phyloP scores from a whole-genome alignment of 2,113 vertebrate genomes.

The Mus pahari region DNA sequence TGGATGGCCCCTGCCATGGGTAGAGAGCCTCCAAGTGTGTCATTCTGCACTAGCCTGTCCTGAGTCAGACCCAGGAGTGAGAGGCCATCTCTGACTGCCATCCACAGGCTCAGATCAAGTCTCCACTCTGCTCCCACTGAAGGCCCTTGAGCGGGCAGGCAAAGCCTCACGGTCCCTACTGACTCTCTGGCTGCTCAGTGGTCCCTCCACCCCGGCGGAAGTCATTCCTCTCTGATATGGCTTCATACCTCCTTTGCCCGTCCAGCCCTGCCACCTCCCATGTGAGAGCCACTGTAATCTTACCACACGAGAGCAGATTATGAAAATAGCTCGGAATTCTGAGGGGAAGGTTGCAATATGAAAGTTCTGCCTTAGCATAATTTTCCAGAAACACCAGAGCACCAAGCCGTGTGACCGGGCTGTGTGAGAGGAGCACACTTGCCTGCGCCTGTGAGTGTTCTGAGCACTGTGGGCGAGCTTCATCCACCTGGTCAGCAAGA shows the following conservation, averaged over 20 bases:
- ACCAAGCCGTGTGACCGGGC: not conserved
- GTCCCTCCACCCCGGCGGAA: not conserved
- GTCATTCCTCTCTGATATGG: not conserved
- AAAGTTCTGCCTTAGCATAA: not conserved
- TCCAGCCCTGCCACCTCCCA: not conserved
- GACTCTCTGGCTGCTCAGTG: not conserved
- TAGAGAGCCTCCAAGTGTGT: not conserved
- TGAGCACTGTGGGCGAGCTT: not conserved
- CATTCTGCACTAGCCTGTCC: fast-evolving
- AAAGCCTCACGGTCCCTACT: not conserved
- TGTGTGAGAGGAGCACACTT: not conserved
- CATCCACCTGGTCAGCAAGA: not conserved
- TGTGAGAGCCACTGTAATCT: not conserved
- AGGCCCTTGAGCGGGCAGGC: not conserved
- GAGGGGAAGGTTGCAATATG: not conserved
- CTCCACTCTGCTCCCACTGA: not conserved
- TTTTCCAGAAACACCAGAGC: not conserved
- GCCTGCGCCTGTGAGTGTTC: too few species aligned
- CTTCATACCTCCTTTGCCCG: fast-evolving
- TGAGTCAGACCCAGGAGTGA: not conserved
- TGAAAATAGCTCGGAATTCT: not conserved
- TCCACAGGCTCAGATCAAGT: not conserved
- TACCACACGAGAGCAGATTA: not conserved
- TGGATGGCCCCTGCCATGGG: not conserved
- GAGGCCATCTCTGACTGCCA: not conserved